Conservation (phyloP, 2,797 vertebrate genomes). For the Sebastes minor region DNA sequence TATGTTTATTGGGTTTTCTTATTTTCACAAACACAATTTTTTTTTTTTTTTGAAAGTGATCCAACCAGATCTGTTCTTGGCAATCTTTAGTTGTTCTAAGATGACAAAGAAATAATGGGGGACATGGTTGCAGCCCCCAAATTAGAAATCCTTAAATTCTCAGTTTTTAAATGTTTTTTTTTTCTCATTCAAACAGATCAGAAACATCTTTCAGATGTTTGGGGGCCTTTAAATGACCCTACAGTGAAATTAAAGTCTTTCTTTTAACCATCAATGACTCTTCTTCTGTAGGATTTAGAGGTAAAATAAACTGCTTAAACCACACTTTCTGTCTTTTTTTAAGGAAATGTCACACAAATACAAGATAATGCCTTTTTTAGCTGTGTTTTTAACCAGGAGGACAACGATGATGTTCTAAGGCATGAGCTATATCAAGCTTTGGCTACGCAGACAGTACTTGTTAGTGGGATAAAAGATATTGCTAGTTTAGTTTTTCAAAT, state of each 20-base stretch:
- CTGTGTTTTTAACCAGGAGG: background rate
- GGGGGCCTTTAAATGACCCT: background rate
- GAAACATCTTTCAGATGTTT: background rate
- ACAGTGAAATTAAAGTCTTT: background rate
- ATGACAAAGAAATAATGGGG: background rate
- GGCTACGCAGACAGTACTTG: background rate
- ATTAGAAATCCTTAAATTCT: background rate
- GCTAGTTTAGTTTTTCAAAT: background rate
- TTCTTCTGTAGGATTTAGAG: background rate
- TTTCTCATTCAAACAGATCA: background rate
- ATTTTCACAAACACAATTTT: no score
- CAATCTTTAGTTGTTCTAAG: background rate
- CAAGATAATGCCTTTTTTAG: background rate
- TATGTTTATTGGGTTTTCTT: no score
- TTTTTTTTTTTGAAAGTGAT: background rate
- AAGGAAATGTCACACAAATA: background rate
- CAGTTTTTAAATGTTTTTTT: background rate
- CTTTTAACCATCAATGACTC: background rate
- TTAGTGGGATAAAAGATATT: background rate
- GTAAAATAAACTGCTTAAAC: background rate
- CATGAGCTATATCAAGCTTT: background rate
- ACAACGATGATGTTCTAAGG: background rate
- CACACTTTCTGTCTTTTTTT: background rate
- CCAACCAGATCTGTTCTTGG: background rate
- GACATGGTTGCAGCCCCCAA: background rate